These are phyloP conservation scores for Idaea straminata DNA, from an alignment of 2,888 invertebrate species.

Conservation along the genomic window DNA sequence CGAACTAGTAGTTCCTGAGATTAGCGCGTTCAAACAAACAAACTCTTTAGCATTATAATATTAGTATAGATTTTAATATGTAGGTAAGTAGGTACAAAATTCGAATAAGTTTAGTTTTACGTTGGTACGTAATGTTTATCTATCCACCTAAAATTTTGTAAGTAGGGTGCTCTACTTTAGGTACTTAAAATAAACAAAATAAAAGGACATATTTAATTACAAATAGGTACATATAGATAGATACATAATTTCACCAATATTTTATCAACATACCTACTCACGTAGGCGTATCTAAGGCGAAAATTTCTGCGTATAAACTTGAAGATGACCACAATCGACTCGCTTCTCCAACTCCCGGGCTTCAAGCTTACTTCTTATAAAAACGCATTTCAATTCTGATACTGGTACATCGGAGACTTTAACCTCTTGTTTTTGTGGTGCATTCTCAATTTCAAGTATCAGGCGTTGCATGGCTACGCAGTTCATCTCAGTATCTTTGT, in stretches of 20 bases:
- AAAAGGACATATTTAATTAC: constrained; percentile 1
- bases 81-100: too few relatives aligned
- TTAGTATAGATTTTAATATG: too few relatives aligned
- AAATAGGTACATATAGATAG: constrained; percentile 1
- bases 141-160: too few relatives aligned
- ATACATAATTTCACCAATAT: neutral
- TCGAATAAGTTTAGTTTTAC: too few relatives aligned
- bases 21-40: too few relatives aligned
- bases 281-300: neutral
- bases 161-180: too few relatives aligned
- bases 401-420: neutral
- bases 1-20: too few relatives aligned
- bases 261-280: constrained; percentile 1
- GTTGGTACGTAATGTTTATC: too few relatives aligned
- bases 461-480: neutral
- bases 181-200: neutral
- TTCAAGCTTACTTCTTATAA: neutral
- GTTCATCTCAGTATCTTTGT: neutral
- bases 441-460: constrained; percentile 1
- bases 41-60: too few relatives aligned
- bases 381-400: neutral
- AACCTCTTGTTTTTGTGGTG: neutral
- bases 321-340: neutral
- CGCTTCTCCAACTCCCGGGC: neutral
- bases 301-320: neutral